Evolutionary conservation across 53 echinoderm and acorn worm species (phyloP), one percentile per base, ranked within the genome.

Genomic region (Henricia sp.): DNA sequence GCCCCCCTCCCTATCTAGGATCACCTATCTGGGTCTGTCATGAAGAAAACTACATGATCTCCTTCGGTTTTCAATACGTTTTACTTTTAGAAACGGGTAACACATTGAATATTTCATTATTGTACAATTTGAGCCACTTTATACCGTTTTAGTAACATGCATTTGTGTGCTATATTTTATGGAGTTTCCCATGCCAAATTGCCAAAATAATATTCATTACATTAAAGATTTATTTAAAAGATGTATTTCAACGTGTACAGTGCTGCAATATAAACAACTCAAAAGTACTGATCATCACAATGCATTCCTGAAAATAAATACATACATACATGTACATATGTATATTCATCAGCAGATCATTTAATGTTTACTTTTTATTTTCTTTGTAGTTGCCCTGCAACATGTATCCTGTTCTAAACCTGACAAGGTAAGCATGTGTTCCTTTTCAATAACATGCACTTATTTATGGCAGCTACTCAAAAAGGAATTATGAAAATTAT

Each of bases 391-490:
- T 56, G 56, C 56, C 56, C 56, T 56, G n/a, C 24, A 56, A 56
- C 56, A 56, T 56, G 56, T 56, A 6, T 56, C 56, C 56, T 56
- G 56, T 56, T 56, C 56, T 56, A 56, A 56, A 56, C 56, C 56
- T 56, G 56, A 56, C 56, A 56, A 56, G 56, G 56, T 56, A 56
- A 56, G 56, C 56, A 56, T 56, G 56, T 56, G 56, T 56, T 56
- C 56, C 56, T 56, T 56, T 56, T 56, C 25, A 56, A 56, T 14
- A 56, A 56, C 56, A 56, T 56, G 56, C 56, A 56, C 56, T 56
- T 56, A 56, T 56, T 56, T 56, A 56, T 56, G 56, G 56, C 56
- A 56, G 56, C 56, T 56, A 56, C 6, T 56, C 56, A 56, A 56
- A 56, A 56, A 27, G 56, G 56, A 23, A 56, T n/a, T n/a, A n/a